A percentile compares a stretch with the other conserved stretches of the same genome.
These are phyloP conservation scores for Cyprinodon brontotheroides DNA, from an alignment of 2,113 vertebrate species.

Conservation along the genomic window DNA sequence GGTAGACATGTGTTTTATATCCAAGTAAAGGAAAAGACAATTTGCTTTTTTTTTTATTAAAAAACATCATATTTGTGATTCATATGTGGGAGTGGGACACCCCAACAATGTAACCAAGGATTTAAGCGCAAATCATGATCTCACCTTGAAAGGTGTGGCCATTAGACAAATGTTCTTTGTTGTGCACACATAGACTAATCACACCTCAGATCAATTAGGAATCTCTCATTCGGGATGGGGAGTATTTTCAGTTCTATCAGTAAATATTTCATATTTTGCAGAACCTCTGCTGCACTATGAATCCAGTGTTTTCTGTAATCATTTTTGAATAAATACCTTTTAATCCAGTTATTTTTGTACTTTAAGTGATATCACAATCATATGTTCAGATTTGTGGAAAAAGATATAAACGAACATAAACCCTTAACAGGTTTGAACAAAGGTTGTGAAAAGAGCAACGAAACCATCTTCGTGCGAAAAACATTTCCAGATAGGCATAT, in stretches of 20 bases:
- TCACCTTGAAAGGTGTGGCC: constrained; percentile 21
- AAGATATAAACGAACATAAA: neutral
- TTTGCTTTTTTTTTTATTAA: constrained; percentile 52
- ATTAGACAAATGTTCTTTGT: neutral
- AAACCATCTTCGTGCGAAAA: neutral
- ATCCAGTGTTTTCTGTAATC: too few relatives aligned
- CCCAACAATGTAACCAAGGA: constrained; percentile 40
- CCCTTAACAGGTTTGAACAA: neutral
- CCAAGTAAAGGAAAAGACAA: constrained; percentile 49
- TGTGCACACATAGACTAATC: neutral
- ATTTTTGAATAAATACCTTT: neutral
- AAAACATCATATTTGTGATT: constrained; percentile 57
- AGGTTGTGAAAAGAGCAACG: neutral
- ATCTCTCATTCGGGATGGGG: neutral
- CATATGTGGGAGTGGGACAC: constrained; percentile 69
- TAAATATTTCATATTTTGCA: neutral
- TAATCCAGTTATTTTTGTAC: neutral
- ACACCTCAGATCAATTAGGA: neutral
- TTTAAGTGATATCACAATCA: neutral
- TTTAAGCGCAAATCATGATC: constrained; percentile 10
- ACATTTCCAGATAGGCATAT: neutral
- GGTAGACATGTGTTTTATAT: constrained; percentile 47
- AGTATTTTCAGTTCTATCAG: neutral
- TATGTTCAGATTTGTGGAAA: neutral
- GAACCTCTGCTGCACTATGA: too few relatives aligned